Conservation (phyloP, 2,113 vertebrate genomes). For the Cryptotis parvus region DNA sequence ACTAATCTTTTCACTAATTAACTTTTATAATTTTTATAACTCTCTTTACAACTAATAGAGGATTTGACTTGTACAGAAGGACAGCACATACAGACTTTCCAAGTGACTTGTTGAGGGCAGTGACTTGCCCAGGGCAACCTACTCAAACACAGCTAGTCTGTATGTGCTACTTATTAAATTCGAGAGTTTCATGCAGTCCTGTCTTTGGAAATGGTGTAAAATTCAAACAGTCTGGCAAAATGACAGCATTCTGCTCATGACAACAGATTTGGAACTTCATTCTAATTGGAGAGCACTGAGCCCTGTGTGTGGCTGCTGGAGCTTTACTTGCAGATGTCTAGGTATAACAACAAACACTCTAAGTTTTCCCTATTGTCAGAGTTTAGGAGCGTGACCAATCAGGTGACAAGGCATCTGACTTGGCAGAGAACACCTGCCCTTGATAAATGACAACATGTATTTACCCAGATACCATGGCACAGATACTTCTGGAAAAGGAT, state of each 20-base stretch:
- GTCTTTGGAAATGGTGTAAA: background rate
- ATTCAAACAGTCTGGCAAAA: slow-evolving; percentile 24
- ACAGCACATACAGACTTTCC: background rate
- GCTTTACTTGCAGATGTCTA: background rate
- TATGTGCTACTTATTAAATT: background rate
- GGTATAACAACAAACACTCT: background rate
- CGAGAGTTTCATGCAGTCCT: background rate
- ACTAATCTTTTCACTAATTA: background rate
- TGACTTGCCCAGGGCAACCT: background rate
- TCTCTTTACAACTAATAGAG: background rate
- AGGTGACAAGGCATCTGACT: too few species aligned
- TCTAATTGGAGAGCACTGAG: background rate
- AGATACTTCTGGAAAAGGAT: background rate
- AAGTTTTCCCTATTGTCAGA: background rate
- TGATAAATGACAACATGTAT: background rate
- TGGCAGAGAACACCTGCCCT: background rate
- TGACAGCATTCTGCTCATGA: background rate
- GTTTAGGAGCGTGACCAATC: background rate
- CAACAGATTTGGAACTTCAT: background rate
- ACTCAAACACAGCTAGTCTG: background rate
- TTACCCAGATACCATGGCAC: slow-evolving; percentile 8
- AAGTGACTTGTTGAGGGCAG: too few species aligned
- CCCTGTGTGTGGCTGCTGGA: background rate
- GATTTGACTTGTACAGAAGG: background rate
- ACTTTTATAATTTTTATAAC: background rate